A percentile compares a stretch with the other conserved stretches of the same genome.
These are phyloP conservation scores for Drosophila mojavensis DNA, from an alignment of 1,140 invertebrate genomes.

Conservation along the genomic window DNA sequence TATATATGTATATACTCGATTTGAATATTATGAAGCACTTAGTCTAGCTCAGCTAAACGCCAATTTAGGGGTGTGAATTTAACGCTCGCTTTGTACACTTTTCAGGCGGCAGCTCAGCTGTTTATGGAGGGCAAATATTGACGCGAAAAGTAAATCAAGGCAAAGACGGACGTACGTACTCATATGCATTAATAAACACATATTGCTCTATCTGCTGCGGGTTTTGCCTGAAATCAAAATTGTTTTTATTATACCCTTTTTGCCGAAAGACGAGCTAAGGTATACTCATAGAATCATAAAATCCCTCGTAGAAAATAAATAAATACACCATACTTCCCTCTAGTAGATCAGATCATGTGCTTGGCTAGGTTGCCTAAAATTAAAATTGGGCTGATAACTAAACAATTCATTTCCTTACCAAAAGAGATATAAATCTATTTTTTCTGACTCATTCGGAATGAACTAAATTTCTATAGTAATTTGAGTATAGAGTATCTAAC, in stretches of 20 bases:
- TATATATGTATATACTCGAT: background rate
- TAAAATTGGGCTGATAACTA: too few species aligned
- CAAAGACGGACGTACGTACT: slow-evolving; percentile 44
- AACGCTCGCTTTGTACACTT: slow-evolving; percentile 39
- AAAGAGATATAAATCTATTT: too few species aligned
- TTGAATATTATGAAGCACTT: slow-evolving; percentile 45
- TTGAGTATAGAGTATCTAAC: background rate
- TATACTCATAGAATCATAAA: too few species aligned
- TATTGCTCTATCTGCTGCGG: slow-evolving; percentile 15
- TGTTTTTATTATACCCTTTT: slow-evolving; percentile 8
- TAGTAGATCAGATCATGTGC: too few species aligned
- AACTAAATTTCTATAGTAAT: too few species aligned
- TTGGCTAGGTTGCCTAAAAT: too few species aligned
- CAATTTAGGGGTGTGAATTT: slow-evolving; percentile 68
- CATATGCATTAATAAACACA: slow-evolving; percentile 32
- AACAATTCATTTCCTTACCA: too few species aligned
- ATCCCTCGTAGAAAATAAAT: too few species aligned
- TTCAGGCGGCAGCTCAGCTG: slow-evolving; percentile 12
- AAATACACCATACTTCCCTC: too few species aligned
- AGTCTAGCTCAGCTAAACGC: slow-evolving; percentile 43
- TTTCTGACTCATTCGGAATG: background rate
- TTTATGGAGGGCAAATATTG: slow-evolving; percentile 42
- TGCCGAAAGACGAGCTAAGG: too few species aligned
- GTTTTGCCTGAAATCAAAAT: slow-evolving; percentile 47
- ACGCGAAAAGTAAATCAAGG: slow-evolving; percentile 54